Base-by-base conservation (phyloP, 2,797 vertebrate species). In the Malacoctenus gilli region DNA sequence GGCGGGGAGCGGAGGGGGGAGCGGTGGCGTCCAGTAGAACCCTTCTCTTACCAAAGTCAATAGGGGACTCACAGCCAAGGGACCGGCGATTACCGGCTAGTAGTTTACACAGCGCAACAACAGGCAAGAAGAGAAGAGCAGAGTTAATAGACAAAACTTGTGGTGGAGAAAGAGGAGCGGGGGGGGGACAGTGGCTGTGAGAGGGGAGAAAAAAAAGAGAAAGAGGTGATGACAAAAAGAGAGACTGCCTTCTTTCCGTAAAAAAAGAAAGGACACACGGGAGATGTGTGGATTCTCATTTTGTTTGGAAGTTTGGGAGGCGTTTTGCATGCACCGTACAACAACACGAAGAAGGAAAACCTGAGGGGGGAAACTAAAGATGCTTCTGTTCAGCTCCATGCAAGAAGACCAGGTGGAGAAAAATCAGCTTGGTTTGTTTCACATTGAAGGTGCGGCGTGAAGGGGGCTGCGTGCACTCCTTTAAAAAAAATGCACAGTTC, bases 31-130 rank as follows among this genome's bases (percentile, higher is more conserved):
- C 71, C 75, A 78, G 62, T 56, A 76, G n/a, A 67, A 76, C 67
- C 62, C 86, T 84, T 86, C 89, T 92, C 92, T 93, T 93, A 92
- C 91, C 90, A 80, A 81, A 88, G 70, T 87, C 86, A 89, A 89
- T 75, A 84, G 91, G 91, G 79, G 91, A 92, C 67, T 92, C 91
- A 49, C 89, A 90, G 86, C 92, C 91, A 61, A 79, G 74, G 83
- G 86, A 83, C 82, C 74, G 87, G 83, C 71, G 86, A 83, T 86
- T 91, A 89, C 82, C 65, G 68, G 91, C 93, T 93, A 88, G 87
- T 85, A 85, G 86, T 90, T 89, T 85, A 88, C 81, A 85, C 85
- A 79, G 68, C 21, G 65, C 72, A 77, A 79, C 56, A 68, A 80
- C 69, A 82, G 69, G 87, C 77, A 67, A 86, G 76, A 83, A 78